These are phyloP conservation scores for Shinisaurus crocodilurus DNA, from an alignment of 2,113 vertebrate species.

Conservation along the genomic window DNA sequence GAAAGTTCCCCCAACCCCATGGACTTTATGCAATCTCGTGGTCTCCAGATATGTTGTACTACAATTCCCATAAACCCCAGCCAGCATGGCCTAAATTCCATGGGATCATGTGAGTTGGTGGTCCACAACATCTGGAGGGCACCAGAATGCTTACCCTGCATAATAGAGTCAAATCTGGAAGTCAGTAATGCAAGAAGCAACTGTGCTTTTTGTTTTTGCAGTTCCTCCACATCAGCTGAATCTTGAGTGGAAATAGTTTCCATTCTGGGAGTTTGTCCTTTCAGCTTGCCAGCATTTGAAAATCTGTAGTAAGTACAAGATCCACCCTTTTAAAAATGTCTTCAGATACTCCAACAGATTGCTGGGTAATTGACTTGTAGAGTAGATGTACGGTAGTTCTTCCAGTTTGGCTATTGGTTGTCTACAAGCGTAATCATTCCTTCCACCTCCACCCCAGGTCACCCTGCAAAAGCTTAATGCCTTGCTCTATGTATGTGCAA, in stretches of 20 bases:
- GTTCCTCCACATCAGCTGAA: neutral
- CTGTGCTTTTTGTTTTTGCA: neutral
- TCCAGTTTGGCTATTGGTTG: neutral
- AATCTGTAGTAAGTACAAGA: neutral
- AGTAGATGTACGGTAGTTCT: no score
- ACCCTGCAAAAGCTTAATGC: conserved; percentile 17
- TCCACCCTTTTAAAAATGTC: neutral
- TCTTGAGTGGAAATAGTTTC: neutral
- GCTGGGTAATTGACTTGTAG: neutral
- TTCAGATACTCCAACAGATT: neutral
- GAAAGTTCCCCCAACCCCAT: no score
- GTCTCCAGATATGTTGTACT: no score
- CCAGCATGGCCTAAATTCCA: no score
- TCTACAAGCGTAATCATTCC: neutral
- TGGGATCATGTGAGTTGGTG: no score
- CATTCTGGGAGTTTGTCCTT: neutral
- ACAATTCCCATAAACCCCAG: no score
- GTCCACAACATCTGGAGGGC: no score
- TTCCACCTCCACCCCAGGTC: neutral
- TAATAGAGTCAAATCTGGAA: neutral
- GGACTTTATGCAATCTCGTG: no score
- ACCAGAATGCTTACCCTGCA: no score
- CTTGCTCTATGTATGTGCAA: conserved; percentile 22
- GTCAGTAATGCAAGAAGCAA: neutral
- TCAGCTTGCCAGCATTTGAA: neutral